These are phyloP conservation scores for Cottoperca gobio DNA, from an alignment of 2,797 vertebrate genomes.

Conservation along the genomic window DNA sequence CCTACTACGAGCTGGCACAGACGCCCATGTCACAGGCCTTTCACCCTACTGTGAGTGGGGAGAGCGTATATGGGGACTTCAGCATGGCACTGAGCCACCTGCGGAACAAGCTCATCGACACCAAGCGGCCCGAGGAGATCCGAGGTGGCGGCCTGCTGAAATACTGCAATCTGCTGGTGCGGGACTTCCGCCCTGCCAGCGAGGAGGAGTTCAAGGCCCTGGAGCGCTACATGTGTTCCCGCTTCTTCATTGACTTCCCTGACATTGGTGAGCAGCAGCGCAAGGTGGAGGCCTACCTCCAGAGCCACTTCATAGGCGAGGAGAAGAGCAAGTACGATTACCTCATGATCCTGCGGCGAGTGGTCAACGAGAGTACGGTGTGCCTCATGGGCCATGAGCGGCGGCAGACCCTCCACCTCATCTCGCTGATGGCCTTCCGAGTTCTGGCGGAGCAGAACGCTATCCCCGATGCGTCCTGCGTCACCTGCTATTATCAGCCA, in stretches of 20 bases:
- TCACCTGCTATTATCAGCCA: slow-evolving; percentile 97
- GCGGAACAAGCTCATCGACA: slow-evolving; percentile 93
- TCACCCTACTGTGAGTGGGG: slow-evolving; percentile 91
- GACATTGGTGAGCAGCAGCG: slow-evolving; percentile 96
- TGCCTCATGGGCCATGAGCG: slow-evolving; percentile 98
- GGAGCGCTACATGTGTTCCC: slow-evolving; percentile 98
- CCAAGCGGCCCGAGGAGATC: slow-evolving; percentile 97
- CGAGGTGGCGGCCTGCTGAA: slow-evolving; percentile 96
- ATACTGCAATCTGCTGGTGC: slow-evolving; percentile 96
- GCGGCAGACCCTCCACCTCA: slow-evolving; percentile 95
- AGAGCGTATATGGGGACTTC: slow-evolving; percentile 96
- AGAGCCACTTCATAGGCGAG: slow-evolving; percentile 96
- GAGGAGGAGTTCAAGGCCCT: slow-evolving; percentile 93
- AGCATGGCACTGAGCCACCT: slow-evolving; percentile 90
- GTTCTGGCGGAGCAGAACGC: slow-evolving; percentile 95
- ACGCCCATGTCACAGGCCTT: slow-evolving; percentile 88
- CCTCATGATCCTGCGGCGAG: slow-evolving; percentile 94
- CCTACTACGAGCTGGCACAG: slow-evolving; percentile 88
- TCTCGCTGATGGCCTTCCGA: slow-evolving; percentile 92
- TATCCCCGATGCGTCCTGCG: slow-evolving; percentile 93
- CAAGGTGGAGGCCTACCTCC: slow-evolving; percentile 96
- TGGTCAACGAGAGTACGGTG: slow-evolving; percentile 98
- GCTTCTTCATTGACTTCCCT: slow-evolving; percentile 99
- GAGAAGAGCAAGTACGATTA: slow-evolving; percentile 98
- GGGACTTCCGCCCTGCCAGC: slow-evolving; percentile 91